Percentiles rank a stretch among this genome's conserved stretches.
These are phyloP conservation scores for Acrobasis suavella DNA, from an alignment of 2,888 invertebrate genomes.

Conservation along the genomic window DNA sequence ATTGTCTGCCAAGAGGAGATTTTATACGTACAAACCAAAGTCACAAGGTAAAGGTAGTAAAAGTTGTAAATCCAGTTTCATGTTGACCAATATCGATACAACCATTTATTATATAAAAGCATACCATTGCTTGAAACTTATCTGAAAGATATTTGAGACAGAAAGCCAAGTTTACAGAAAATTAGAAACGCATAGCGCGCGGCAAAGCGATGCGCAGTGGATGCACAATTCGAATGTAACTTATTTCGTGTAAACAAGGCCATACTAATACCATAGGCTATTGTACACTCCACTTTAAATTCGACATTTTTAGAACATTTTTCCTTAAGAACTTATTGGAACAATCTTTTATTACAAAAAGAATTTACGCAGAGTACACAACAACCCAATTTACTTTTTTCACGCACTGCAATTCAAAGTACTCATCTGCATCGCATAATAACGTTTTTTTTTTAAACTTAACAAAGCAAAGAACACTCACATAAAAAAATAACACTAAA, in stretches of 20 bases:
- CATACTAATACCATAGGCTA: not conserved
- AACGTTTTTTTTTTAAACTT: too few species aligned
- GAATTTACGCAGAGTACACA: not conserved
- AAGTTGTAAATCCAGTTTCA: not conserved
- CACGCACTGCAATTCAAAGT: not conserved
- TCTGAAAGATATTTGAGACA: not conserved
- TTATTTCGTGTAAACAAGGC: constrained; percentile 3
- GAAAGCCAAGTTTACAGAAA: not conserved
- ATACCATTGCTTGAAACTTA: not conserved
- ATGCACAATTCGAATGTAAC: not conserved
- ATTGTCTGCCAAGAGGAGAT: too few species aligned
- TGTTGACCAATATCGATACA: not conserved
- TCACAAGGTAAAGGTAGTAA: not conserved
- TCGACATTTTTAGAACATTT: not conserved
- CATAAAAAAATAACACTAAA: not conserved
- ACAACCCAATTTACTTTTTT: not conserved
- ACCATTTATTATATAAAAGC: not conserved
- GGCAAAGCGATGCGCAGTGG: not conserved
- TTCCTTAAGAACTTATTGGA: not conserved
- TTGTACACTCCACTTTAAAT: not conserved
- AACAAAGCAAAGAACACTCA: not conserved
- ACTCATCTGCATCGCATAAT: too few species aligned
- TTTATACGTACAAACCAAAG: not conserved
- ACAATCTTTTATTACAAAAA: not conserved
- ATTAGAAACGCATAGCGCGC: not conserved